phyloP scores from a whole-genome alignment of 2,888 invertebrate genomes.

The Aphodius granarius region DNA sequence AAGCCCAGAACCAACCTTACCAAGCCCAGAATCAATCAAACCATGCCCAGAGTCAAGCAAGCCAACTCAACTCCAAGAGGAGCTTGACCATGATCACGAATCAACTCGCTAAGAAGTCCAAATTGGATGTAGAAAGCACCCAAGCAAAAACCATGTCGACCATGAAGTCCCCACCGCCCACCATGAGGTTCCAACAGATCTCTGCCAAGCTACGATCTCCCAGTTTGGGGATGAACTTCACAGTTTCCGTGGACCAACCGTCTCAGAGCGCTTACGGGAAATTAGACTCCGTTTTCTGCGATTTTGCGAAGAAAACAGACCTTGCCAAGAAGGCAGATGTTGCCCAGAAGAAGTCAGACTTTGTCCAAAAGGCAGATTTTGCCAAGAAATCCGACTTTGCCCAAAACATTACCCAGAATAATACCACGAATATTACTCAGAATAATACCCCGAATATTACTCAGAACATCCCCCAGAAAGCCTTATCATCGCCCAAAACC shows the following conservation, averaged over 20 bases:
- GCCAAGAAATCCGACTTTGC: neutral
- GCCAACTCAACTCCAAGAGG: no score
- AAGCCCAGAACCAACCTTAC: slow-evolving; percentile 17
- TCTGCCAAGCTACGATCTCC: slow-evolving; percentile 45
- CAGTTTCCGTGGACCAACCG: slow-evolving; percentile 43
- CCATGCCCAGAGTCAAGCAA: no score
- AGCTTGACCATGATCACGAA: slow-evolving; percentile 49
- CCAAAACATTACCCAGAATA: neutral
- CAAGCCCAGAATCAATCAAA: neutral
- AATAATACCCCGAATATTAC: neutral
- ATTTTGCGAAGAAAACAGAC: neutral
- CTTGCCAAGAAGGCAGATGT: neutral
- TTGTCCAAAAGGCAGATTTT: neutral
- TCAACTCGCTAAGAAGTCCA: slow-evolving; percentile 49
- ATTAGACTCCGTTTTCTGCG: neutral
- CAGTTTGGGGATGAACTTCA: slow-evolving; percentile 50
- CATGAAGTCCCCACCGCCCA: slow-evolving; percentile 26
- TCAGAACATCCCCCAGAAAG: neutral
- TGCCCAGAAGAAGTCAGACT: neutral
- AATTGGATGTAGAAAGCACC: slow-evolving; percentile 38
- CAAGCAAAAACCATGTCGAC: slow-evolving; percentile 9
- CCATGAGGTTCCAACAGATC: slow-evolving; percentile 35
- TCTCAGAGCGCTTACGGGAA: neutral
- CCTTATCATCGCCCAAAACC: neutral
- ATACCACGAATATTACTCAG: no score